These are phyloP conservation scores for Drosophila oshimai DNA, from an alignment of 1,140 invertebrate genomes.

Conservation along the genomic window DNA sequence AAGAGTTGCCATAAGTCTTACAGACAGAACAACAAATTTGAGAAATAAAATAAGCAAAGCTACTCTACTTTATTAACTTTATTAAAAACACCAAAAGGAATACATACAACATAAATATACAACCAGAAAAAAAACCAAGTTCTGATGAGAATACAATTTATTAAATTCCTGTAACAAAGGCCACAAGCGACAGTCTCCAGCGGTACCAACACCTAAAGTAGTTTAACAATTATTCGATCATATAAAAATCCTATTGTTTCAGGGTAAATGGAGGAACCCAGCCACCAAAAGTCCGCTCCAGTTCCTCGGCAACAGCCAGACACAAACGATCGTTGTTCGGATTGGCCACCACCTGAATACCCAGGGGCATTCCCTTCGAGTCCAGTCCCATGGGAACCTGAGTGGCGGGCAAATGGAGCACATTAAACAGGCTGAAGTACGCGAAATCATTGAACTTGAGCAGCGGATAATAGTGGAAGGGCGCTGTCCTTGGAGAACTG, in stretches of 20 bases:
- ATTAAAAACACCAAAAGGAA: no score
- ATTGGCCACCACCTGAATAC: conserved; percentile 91
- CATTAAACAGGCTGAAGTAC: conserved; percentile 95
- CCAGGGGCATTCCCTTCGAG: conserved; percentile 89
- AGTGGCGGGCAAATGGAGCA: conserved; percentile 91
- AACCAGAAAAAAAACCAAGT: background rate
- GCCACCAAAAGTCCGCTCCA: conserved; percentile 92
- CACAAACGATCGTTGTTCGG: conserved; percentile 91
- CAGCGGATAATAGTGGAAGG: conserved; percentile 92
- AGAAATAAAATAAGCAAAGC: no score
- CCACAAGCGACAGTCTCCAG: conserved; percentile 36
- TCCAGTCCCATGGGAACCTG: conserved; percentile 91
- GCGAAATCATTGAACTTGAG: conserved; percentile 93
- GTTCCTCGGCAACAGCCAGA: conserved; percentile 91
- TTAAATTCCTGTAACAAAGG: conserved; percentile 29
- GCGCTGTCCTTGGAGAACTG: conserved; percentile 90
- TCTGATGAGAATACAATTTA: conserved; percentile 2
- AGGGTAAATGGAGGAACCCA: conserved; percentile 87
- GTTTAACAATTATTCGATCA: background rate
- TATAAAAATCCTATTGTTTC: conserved; percentile 19
- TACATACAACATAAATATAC: no score
- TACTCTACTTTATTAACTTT: no score
- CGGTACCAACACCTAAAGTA: conserved; percentile 40
- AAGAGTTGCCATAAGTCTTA: no score
- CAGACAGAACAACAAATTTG: no score